A percentile compares a stretch with the other conserved stretches of the same genome.
phyloP scores from a whole-genome alignment of 2,113 vertebrate species.

The Percina caprodes region DNA sequence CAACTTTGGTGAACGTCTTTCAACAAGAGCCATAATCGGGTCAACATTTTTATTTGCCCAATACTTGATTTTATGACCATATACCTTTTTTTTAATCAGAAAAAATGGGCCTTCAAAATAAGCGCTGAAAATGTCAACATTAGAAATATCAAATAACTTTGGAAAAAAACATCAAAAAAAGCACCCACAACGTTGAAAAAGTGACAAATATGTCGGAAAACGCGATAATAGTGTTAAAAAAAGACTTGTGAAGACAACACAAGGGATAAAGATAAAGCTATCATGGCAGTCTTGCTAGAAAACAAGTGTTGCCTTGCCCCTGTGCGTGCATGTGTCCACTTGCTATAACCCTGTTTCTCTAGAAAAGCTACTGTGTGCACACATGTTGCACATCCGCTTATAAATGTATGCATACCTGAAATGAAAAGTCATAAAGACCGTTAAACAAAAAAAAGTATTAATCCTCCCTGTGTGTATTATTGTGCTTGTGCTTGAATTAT shows the following conservation, averaged over 20 bases:
- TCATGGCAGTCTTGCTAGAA: neutral
- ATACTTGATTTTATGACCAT: neutral
- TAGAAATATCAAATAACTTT: no score
- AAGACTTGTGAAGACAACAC: no score
- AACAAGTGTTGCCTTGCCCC: neutral
- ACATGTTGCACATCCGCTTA: neutral
- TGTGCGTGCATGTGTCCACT: neutral
- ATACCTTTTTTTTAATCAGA: no score
- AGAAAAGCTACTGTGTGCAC: conserved; percentile 10
- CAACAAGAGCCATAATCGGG: neutral
- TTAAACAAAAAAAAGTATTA: conserved; percentile 4
- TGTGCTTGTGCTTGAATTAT: conserved; percentile 21
- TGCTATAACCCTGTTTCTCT: neutral
- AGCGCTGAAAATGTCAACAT: no score
- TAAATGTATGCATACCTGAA: conserved; percentile 2
- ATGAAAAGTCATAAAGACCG: neutral
- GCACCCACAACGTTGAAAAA: no score
- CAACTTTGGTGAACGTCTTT: neutral
- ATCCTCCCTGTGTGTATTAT: conserved; percentile 18
- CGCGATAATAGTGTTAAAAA: no score
- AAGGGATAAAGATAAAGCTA: no score
- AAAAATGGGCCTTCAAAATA: no score
- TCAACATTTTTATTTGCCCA: neutral
- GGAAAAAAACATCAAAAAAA: no score
- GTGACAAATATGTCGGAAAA: no score